Evolutionary conservation across 2,888 invertebrate species (phyloP).

Genomic region (Quadroppia sp.): DNA sequence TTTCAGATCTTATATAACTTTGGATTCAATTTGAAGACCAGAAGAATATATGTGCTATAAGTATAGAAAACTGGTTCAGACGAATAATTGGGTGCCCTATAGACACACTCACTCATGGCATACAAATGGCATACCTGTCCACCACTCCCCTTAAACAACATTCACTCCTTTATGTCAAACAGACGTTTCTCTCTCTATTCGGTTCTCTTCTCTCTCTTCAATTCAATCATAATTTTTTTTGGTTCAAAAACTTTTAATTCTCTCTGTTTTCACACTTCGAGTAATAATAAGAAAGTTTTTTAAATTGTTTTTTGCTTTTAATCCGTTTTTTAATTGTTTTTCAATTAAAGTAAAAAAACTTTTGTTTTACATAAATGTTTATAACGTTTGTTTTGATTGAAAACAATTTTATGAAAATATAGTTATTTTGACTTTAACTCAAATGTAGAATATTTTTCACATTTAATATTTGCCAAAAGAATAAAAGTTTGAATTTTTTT

Average conservation of each 20-base stretch:
- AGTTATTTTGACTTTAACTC: too few relatives aligned
- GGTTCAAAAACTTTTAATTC: neutral
- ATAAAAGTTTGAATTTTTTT: neutral
- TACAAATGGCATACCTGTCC: neutral
- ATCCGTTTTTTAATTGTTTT: too few relatives aligned
- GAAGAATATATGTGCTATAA: neutral
- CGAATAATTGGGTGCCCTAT: slow-evolving; percentile 24
- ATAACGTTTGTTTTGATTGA: too few relatives aligned
- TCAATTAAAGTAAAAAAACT: too few relatives aligned
- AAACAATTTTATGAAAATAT: too few relatives aligned
- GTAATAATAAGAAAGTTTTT: neutral
- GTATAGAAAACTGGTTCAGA: neutral
- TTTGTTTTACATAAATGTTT: too few relatives aligned
- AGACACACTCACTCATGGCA: slow-evolving; percentile 7
- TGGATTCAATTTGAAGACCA: neutral
- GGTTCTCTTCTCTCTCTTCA: neutral
- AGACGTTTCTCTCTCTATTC: slow-evolving; percentile 25
- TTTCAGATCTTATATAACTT: too few relatives aligned
- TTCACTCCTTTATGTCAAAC: slow-evolving; percentile 13
- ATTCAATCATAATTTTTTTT: neutral
- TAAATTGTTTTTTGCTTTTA: too few relatives aligned
- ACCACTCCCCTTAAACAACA: slow-evolving; percentile 19
- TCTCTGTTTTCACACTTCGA: neutral
- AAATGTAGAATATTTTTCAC: too few relatives aligned
- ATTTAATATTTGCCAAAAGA: too few relatives aligned